Evolutionary conservation across 2,888 invertebrate genomes (phyloP), one percentile per base, ranked within the genome.

Genomic region (Drosophila picticornis): DNA sequence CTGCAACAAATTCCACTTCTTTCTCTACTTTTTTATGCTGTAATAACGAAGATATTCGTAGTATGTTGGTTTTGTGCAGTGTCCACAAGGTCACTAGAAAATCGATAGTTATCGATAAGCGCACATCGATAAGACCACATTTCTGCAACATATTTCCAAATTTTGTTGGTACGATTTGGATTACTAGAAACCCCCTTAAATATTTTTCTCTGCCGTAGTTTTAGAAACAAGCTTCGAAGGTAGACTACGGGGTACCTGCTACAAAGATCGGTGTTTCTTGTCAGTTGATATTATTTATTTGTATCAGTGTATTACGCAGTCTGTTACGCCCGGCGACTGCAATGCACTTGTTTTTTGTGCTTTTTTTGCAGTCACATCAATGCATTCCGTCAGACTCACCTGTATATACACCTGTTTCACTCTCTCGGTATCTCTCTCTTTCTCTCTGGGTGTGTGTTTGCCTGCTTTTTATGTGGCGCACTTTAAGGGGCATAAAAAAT

Each of bases 401-500:
- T 79, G 80, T 65, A 58, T 34, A 58, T 40, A 27, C 38, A 29
- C 29, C 40, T 40, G 10, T 6, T 31, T 57, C 40, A 4, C n/a
- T 31, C 31, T 16, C 31, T 29, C 6, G n/a, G n/a, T 32, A n/a
- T 48, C 13, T 16, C 3, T 34, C 34, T 25, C 25, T 16, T 6
- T 2, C 27, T 38, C 13, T 4, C 19, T 52, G 36, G 36, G 57
- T 48, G 48, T 60, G 55, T 29, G 34, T 27, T 46, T 59, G 63
- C 59, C 59, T 34, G 73, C 25, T 75, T 85, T 85, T 85, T 85
- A 83, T 85, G 84, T 77, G 57, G 81, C 85, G 59, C 83, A 85
- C 88, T 88, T 88, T 88, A 82, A 88, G 86, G 84, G 69, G 75
- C 88, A 88, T 85, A 85, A 85, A 85, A 84, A 84, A 84, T 83